Percentiles rank a stretch among this genome's conserved stretches.
phyloP scores from a whole-genome alignment of 2,888 invertebrate species.

The Pseudeuparius sepicola region DNA sequence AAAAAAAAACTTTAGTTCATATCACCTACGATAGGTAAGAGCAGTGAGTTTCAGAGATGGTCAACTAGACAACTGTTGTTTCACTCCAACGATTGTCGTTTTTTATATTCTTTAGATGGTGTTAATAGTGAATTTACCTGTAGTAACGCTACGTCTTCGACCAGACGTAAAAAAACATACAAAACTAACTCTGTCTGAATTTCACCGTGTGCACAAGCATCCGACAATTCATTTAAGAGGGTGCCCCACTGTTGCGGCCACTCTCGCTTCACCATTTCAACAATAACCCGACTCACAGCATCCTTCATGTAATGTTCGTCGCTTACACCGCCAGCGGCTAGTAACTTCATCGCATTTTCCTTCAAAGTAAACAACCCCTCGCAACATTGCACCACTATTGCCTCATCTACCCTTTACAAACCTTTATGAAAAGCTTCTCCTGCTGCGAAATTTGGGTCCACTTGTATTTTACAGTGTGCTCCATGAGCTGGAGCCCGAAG shows the following conservation, averaged over 20 bases:
- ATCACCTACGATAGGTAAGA: too few species aligned
- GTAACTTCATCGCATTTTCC: conserved; percentile 81
- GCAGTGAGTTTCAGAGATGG: too few species aligned
- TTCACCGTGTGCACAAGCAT: conserved; percentile 73
- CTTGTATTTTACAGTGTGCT: conserved; percentile 84
- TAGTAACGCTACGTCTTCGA: conserved; percentile 86
- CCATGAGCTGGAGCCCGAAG: conserved; percentile 87
- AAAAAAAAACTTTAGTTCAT: too few species aligned
- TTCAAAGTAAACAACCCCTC: too few species aligned
- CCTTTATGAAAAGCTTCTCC: conserved; percentile 83
- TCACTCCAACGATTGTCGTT: too few species aligned
- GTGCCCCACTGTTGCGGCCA: conserved; percentile 98
- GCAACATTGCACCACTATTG: conserved; percentile 14
- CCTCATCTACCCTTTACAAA: too few species aligned
- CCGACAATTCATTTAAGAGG: conserved; percentile 70
- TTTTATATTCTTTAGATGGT: too few species aligned
- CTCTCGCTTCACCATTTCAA: conserved; percentile 93
- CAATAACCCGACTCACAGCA: conserved; percentile 80
- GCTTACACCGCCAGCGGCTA: conserved; percentile 66
- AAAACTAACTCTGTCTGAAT: conserved; percentile 85
- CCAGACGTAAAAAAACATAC: conserved; percentile 77
- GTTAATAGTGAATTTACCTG: too few species aligned
- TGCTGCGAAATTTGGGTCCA: conserved; percentile 84
- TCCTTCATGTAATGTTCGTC: conserved; percentile 72
- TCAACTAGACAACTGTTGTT: too few species aligned